phyloP scores from a whole-genome alignment of 1,140 invertebrate species.

The Oppia nitens region DNA sequence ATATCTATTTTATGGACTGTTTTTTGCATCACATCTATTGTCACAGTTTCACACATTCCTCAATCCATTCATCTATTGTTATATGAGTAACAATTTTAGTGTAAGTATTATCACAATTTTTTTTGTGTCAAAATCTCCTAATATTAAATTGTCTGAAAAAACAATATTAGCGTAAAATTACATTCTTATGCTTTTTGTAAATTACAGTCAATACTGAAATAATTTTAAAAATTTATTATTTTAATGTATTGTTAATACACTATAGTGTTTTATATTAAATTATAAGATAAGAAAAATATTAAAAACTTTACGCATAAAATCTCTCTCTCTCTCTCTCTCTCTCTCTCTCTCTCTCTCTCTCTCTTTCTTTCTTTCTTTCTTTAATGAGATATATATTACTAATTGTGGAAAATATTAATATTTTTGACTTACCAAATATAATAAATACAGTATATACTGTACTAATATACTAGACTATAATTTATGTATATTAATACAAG shows the following conservation, averaged over 20 bases:
- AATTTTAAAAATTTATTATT: not conserved
- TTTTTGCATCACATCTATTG: slow-evolving; percentile 35
- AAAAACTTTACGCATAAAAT: too few species aligned
- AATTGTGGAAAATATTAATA: too few species aligned
- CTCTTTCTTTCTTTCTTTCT: too few species aligned
- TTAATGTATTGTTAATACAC: not conserved
- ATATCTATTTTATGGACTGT: slow-evolving; percentile 26
- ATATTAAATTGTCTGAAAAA: not conserved
- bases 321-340: too few species aligned
- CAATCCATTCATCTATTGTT: slow-evolving; percentile 72
- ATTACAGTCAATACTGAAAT: not conserved
- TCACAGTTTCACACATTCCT: slow-evolving; percentile 55
- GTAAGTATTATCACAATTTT: slow-evolving; percentile 30
- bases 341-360: too few species aligned
- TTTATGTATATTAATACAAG: too few species aligned
- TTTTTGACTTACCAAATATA: too few species aligned
- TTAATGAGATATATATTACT: too few species aligned
- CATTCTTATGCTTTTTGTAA: too few species aligned
- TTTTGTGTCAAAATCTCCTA: not conserved
- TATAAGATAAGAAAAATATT: not conserved
- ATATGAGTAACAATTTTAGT: slow-evolving; percentile 69
- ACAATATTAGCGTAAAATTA: too few species aligned
- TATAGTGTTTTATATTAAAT: not conserved
- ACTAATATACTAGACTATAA: too few species aligned
- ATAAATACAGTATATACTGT: too few species aligned